Base-by-base conservation (phyloP, 2,113 vertebrate species). In the Mormyrus iriodes region DNA sequence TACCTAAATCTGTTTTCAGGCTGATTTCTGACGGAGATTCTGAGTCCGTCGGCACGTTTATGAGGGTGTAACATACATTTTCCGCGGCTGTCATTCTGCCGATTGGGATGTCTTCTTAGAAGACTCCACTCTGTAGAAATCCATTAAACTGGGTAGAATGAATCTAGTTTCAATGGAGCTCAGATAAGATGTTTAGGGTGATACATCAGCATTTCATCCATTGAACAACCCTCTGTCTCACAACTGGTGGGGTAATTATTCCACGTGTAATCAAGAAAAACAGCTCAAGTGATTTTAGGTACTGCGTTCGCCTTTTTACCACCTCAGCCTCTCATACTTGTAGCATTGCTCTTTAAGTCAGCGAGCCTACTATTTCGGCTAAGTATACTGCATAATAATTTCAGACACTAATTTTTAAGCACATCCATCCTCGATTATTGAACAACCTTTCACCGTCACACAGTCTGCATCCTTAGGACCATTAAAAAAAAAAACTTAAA, bases 1-100 rank as follows among this genome's bases (percentile, higher is more conserved):
- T 96, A 98, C 98, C 98, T 85, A 99, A 93, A 93, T 99, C 98
- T 88, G 97, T 94, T 94, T 99, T 99, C 4, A 99, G 94, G 94
- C 96, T 99, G 95, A 99, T 97, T 97, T 99, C 98, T 85, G 98
- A 99, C 0, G 98, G 98, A 24, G 98, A 98, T 89, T 99, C 98
- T 0, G 98, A 98, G 92, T 99, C 98, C 91, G 97, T 97, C 0
- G 97, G 93, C 79, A 99, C 97, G 19, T 99, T 99, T 93, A 99
- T 99, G 90, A 99, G 96, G 0, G 98, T 99, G 93, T 99, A 99
- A 92, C 98, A 99, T 91, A 99, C 98, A 0, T 99, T 99, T 94
- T 99, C 98, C 7, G 98, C 98, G 89, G 98, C 98, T 1, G 98
- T 99, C 98, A 99, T 99, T 93, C 93, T 95, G 96, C 93, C 94